A percentile compares a stretch with the other conserved stretches of the same genome.
phyloP scores from a whole-genome alignment of 2,888 invertebrate species.

The Cheilosia grossa region DNA sequence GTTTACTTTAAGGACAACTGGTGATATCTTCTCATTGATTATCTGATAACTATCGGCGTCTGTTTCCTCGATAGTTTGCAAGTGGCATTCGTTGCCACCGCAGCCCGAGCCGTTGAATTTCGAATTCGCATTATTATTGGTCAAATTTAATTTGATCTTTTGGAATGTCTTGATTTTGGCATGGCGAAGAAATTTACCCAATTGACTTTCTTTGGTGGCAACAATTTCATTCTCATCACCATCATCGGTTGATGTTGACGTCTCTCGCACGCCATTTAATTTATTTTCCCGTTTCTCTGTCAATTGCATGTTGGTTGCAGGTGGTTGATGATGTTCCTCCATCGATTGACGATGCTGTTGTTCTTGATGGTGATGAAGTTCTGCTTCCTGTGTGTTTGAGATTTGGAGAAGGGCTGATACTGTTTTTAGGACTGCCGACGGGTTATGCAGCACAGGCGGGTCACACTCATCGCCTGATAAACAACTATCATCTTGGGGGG shows the following conservation, averaged over 20 bases:
- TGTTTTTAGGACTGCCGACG: slow-evolving; percentile 81
- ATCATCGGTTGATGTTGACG: slow-evolving; percentile 38
- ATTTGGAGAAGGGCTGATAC: slow-evolving; percentile 81
- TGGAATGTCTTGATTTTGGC: slow-evolving; percentile 81
- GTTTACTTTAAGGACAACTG: slow-evolving; percentile 69
- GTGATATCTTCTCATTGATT: slow-evolving; percentile 79
- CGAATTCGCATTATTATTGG: slow-evolving; percentile 75
- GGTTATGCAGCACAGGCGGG: slow-evolving; percentile 79
- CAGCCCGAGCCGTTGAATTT: slow-evolving; percentile 30
- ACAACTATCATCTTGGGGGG: slow-evolving; percentile 78
- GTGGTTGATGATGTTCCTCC: slow-evolving; percentile 79
- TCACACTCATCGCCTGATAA: slow-evolving; percentile 41
- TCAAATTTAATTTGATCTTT: slow-evolving; percentile 81
- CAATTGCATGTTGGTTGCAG: slow-evolving; percentile 78
- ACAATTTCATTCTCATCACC: slow-evolving; percentile 26
- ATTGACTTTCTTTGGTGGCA: slow-evolving; percentile 64
- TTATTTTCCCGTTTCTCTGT: slow-evolving; percentile 70
- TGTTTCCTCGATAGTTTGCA: slow-evolving; percentile 81
- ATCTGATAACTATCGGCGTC: slow-evolving; percentile 81
- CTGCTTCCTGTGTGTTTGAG: slow-evolving; percentile 82
- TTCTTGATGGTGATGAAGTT: slow-evolving; percentile 80
- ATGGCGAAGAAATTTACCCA: slow-evolving; percentile 80
- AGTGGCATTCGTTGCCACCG: slow-evolving; percentile 50
- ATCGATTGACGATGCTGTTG: slow-evolving; percentile 68
- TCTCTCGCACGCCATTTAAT: slow-evolving; percentile 47